A percentile compares a stretch with the other conserved stretches of the same genome.
phyloP scores from a whole-genome alignment of 2,888 invertebrate genomes.

The Laothoe populi region DNA sequence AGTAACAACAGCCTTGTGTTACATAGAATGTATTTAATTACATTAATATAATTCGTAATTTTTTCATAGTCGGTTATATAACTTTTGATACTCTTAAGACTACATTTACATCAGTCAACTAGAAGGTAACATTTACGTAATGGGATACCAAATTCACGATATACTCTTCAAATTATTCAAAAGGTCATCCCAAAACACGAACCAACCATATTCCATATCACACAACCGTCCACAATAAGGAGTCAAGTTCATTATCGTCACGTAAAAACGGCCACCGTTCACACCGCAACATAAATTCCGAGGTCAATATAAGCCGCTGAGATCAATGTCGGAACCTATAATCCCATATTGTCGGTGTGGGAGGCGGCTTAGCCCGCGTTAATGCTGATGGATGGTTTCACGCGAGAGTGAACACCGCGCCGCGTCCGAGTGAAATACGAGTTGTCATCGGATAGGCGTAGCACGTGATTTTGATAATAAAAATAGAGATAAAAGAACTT shows the following conservation, averaged over 20 bases:
- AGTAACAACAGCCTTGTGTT: too few relatives aligned
- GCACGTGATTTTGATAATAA: constrained; percentile 22
- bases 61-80: too few relatives aligned
- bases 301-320: constrained; percentile 24
- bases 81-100: too few relatives aligned
- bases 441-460: constrained; percentile 27
- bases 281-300: constrained; percentile 25
- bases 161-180: not conserved
- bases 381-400: constrained; percentile 37
- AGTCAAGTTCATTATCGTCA: constrained; percentile 10
- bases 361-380: constrained; percentile 36
- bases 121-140: too few relatives aligned
- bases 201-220: not conserved
- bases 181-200: not conserved
- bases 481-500: constrained; percentile 2
- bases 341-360: constrained; percentile 42
- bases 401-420: constrained; percentile 17
- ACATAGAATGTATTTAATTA: too few relatives aligned
- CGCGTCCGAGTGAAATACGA: constrained; percentile 28
- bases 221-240: constrained; percentile 13
- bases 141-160: too few relatives aligned
- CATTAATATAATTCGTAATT: too few relatives aligned
- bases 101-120: too few relatives aligned
- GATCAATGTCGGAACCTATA: constrained; percentile 35
- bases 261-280: constrained; percentile 20